Conservation (phyloP, 53 echinoderm and acorn worm genomes). For the Zoroaster sp. region DNA sequence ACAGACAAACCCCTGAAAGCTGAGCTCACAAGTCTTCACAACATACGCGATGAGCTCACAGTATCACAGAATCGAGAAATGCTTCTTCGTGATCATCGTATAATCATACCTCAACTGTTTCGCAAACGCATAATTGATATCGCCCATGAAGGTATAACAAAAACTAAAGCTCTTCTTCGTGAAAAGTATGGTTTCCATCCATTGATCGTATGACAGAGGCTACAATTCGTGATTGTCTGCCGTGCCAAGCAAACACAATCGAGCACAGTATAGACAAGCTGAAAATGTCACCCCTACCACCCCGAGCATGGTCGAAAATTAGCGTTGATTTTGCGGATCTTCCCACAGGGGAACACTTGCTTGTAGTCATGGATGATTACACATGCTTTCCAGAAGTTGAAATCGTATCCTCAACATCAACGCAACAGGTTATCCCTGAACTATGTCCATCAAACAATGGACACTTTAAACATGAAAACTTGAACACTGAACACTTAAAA, state of each 20-base stretch:
- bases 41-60: conserved; percentile 57
- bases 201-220: conserved; percentile 60
- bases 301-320: conserved; percentile 59
- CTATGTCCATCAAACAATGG: too few relatives aligned
- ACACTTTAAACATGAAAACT: too few relatives aligned
- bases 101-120: conserved; percentile 4
- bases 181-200: conserved; percentile 78
- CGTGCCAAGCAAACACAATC: conserved; percentile 63
- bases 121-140: conserved; percentile 35
- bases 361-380: conserved; percentile 73
- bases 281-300: conserved; percentile 64
- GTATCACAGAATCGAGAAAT: conserved; percentile 25
- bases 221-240: conserved; percentile 50
- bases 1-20: conserved; percentile 1
- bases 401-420: conserved; percentile 68
- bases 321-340: conserved; percentile 79
- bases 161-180: conserved; percentile 70
- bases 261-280: conserved; percentile 55
- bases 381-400: conserved; percentile 69
- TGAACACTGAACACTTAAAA: too few relatives aligned
- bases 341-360: conserved; percentile 63
- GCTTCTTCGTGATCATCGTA: conserved; percentile 25
- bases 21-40: conserved; percentile 26
- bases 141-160: conserved; percentile 65
- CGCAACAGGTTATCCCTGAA: conserved; percentile 54